Evolutionary conservation across 2,888 invertebrate genomes (phyloP).

Genomic region (Zaprionus bogoriensis): DNA sequence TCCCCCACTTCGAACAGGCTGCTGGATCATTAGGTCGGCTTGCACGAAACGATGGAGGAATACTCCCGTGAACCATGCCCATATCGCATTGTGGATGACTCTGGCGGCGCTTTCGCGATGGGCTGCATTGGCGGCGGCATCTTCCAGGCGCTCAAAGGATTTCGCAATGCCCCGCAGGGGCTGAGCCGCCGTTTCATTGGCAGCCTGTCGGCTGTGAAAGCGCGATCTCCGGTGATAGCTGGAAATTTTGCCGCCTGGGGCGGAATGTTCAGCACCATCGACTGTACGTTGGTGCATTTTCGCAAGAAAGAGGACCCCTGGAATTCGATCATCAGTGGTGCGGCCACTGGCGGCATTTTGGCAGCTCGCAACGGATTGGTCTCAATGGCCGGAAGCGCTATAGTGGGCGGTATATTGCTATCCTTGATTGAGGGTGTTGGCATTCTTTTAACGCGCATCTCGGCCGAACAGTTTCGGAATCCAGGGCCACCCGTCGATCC

Average conservation of each 20-base stretch:
- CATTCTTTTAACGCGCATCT: conserved; percentile 55
- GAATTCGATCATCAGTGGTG: conserved; percentile 67
- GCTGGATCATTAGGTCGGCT: background rate
- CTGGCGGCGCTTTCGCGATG: conserved; percentile 99
- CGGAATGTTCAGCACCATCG: conserved; percentile 61
- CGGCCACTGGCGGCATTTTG: conserved; percentile 63
- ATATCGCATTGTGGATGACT: conserved; percentile 99
- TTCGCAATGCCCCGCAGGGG: conserved; percentile 96
- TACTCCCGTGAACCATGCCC: conserved; percentile 98
- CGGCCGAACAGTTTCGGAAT: conserved; percentile 60
- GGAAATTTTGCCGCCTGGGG: conserved; percentile 69
- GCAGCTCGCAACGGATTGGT: conserved; percentile 59
- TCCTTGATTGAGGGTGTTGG: conserved; percentile 61
- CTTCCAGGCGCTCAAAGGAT: conserved; percentile 98
- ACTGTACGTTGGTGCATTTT: conserved; percentile 56
- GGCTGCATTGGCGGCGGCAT: conserved; percentile 98
- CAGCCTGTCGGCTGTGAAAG: conserved; percentile 50
- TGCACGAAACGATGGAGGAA: conserved; percentile 92
- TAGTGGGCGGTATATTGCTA: conserved; percentile 58
- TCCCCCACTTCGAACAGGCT: conserved; percentile 4
- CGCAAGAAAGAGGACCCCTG: conserved; percentile 69
- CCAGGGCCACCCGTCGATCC: conserved; percentile 21
- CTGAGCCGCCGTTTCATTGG: conserved; percentile 58
- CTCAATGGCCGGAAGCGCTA: conserved; percentile 63
- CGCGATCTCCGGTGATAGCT: conserved; percentile 52